Conservation (phyloP, 2,797 vertebrate genomes). For the Propithecus perrieri region DNA sequence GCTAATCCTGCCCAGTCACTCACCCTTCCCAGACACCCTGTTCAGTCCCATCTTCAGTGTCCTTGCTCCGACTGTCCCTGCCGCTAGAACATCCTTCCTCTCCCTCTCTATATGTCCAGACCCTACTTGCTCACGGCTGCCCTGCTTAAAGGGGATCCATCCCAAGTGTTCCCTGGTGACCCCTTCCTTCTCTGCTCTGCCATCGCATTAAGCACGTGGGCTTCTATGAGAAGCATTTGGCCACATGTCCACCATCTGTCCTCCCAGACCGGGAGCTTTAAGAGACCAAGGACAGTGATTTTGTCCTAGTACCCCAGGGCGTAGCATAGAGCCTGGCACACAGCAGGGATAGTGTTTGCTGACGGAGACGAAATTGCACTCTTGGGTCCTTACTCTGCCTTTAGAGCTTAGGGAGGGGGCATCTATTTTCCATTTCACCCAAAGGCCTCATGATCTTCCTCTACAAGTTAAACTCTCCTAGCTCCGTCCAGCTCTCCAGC, state of each 20-base stretch:
- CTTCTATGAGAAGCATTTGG: not conserved
- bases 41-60: not conserved
- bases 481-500: not conserved
- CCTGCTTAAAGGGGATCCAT: not conserved
- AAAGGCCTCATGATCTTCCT: not conserved
- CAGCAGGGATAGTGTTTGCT: not conserved
- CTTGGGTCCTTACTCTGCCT: not conserved
- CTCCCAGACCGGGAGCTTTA: not conserved
- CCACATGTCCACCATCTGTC: rapidly evolving
- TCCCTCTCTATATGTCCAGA: not conserved
- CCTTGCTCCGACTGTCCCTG: not conserved
- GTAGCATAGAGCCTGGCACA: not conserved
- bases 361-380: not conserved
- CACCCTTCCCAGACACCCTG: not conserved
- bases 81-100: not conserved
- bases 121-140: not conserved
- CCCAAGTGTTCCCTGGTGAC: not conserved
- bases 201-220: rapidly evolving
- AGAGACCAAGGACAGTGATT: not conserved
- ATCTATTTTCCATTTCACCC: not conserved
- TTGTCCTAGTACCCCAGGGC: not conserved
- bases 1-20: not conserved
- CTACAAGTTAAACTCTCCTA: not conserved
- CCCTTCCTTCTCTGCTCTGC: not conserved
- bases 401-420: not conserved